Evolutionary conservation across 2,888 invertebrate genomes (phyloP).

Genomic region (Drosophila neotestacea): DNA sequence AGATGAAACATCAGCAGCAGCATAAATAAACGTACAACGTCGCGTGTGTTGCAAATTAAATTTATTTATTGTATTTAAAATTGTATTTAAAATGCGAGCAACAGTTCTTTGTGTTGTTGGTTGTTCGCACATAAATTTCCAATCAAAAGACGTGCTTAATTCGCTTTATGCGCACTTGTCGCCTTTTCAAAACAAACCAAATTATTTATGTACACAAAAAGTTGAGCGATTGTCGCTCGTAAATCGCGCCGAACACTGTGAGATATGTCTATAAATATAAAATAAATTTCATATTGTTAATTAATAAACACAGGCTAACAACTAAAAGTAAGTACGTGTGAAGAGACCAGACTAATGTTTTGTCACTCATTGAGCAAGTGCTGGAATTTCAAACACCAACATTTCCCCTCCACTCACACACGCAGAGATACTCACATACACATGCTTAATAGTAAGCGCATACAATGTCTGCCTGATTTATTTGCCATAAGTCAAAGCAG

Average conservation of each 20-base stretch:
- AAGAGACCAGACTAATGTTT: constrained; percentile 26
- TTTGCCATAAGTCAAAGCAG: constrained; percentile 80
- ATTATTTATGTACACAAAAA: constrained; percentile 60
- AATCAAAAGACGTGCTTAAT: constrained; percentile 67
- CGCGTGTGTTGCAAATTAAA: constrained; percentile 73
- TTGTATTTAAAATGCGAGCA: constrained; percentile 49
- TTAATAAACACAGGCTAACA: constrained; percentile 41
- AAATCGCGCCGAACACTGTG: constrained; percentile 49
- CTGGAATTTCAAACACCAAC: constrained; percentile 33
- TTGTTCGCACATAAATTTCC: constrained; percentile 70
- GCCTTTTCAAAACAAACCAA: constrained; percentile 55
- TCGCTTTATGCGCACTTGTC: constrained; percentile 57
- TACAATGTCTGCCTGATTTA: constrained; percentile 69
- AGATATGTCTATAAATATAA: constrained; percentile 21
- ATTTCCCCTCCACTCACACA: constrained; percentile 67
- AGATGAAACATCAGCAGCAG: constrained; percentile 1
- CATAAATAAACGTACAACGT: constrained; percentile 42
- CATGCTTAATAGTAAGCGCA: constrained; percentile 24
- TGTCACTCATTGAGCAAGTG: constrained; percentile 57
- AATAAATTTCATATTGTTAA: constrained; percentile 43
- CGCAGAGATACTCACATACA: constrained; percentile 32
- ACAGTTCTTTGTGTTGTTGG: constrained; percentile 29
- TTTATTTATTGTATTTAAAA: constrained; percentile 68
- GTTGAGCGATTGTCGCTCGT: constrained; percentile 69
- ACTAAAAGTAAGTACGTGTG: constrained; percentile 51